Evolutionary conservation across 2,888 invertebrate species (phyloP).

Genomic region (Scotopteryx bipunctaria): DNA sequence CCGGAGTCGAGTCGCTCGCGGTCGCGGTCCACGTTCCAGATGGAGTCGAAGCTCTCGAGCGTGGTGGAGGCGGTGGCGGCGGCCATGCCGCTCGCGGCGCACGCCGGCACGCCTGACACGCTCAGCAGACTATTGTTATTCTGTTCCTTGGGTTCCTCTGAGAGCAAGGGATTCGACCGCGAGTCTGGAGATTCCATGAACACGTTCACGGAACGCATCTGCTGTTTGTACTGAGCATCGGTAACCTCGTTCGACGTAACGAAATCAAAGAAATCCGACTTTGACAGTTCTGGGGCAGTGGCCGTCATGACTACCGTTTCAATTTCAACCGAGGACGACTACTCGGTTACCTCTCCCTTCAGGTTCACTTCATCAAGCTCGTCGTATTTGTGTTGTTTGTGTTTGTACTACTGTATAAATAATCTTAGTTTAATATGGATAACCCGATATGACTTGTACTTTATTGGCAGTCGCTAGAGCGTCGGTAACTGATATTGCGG

Average conservation of each 20-base stretch:
- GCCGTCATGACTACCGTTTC: constrained; percentile 92
- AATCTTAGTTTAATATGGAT: constrained; percentile 72
- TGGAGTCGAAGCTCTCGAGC: constrained; percentile 82
- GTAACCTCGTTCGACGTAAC: constrained; percentile 91
- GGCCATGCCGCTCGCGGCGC: constrained; percentile 56
- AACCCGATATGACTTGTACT: constrained; percentile 82
- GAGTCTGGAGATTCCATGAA: constrained; percentile 85
- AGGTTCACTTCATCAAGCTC: constrained; percentile 61
- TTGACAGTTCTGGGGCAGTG: constrained; percentile 92
- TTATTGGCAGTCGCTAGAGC: constrained; percentile 81
- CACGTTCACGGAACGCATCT: constrained; percentile 87
- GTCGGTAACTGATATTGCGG: constrained; percentile 78
- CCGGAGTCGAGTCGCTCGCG: constrained; percentile 88
- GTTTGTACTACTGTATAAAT: constrained; percentile 79
- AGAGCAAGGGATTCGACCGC: constrained; percentile 75
- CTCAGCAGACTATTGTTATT: constrained; percentile 85
- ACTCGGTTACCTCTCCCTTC: constrained; percentile 57
- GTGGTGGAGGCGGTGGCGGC: constrained; percentile 73
- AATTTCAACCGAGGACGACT: constrained; percentile 70
- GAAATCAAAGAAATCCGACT: constrained; percentile 95
- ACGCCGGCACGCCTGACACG: constrained; percentile 53
- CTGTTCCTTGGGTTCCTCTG: constrained; percentile 82
- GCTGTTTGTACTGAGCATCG: constrained; percentile 87
- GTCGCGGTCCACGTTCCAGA: constrained; percentile 89
- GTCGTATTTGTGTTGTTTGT: constrained; percentile 49